These are phyloP conservation scores for Tetrax tetrax DNA, from an alignment of 2,113 vertebrate species.

Conservation along the genomic window DNA sequence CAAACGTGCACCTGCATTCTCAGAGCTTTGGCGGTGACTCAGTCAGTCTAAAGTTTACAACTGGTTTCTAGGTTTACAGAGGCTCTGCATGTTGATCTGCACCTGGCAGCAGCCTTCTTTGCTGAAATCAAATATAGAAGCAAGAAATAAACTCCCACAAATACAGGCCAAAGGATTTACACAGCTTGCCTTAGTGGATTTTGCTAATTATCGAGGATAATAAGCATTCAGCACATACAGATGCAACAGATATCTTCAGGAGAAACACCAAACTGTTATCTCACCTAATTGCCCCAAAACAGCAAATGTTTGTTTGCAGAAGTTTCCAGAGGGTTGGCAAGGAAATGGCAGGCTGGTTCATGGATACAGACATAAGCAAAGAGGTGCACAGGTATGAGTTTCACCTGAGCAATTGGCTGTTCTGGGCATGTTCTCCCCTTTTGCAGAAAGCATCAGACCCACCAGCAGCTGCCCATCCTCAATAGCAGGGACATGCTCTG, in stretches of 20 bases:
- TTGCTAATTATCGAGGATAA: background rate
- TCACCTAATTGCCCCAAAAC: background rate
- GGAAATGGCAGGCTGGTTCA: background rate
- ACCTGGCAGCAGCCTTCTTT: background rate
- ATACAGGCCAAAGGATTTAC: background rate
- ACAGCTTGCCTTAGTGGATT: background rate
- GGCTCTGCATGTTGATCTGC: background rate
- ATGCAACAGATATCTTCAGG: background rate
- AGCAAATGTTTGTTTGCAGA: background rate
- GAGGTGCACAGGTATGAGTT: background rate
- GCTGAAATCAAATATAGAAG: background rate
- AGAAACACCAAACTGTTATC: background rate
- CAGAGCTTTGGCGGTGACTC: background rate
- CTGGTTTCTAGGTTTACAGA: conserved; percentile 2
- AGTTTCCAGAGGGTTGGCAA: background rate
- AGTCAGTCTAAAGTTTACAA: background rate
- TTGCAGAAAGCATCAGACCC: background rate
- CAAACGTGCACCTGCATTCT: background rate
- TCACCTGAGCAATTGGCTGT: background rate
- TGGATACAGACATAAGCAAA: background rate
- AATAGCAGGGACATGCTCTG: background rate
- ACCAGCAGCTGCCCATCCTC: background rate
- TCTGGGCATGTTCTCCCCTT: background rate
- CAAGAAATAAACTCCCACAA: background rate
- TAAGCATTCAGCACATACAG: background rate